These are phyloP conservation scores for Heliconius congener DNA, from an alignment of 1,140 invertebrate species.

Conservation along the genomic window DNA sequence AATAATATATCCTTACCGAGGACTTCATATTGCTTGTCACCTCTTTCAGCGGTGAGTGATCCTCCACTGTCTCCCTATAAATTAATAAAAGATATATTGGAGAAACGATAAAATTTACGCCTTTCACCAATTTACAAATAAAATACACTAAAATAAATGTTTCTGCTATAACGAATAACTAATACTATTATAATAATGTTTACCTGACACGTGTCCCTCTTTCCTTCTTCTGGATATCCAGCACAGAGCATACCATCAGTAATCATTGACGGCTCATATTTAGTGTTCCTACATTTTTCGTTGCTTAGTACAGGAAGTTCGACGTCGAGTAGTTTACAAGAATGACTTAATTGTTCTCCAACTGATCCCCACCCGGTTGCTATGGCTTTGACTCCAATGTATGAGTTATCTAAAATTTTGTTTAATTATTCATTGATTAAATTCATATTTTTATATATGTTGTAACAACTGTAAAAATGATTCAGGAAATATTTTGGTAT, in stretches of 20 bases:
- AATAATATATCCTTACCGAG: constrained; percentile 82
- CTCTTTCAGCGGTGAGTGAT: constrained; percentile 88
- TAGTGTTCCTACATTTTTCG: constrained; percentile 87
- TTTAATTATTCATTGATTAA: background rate
- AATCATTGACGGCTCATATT: constrained; percentile 89
- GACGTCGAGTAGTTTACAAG: constrained; percentile 90
- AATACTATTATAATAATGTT: no score
- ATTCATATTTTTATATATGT: no score
- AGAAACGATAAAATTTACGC: background rate
- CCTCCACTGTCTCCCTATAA: constrained; percentile 94
- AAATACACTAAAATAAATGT: no score
- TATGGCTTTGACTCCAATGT: constrained; percentile 86
- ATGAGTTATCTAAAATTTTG: constrained; percentile 83
- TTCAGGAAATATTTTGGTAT: no score
- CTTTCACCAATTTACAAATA: no score
- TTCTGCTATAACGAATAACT: no score
- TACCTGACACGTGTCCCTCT: constrained; percentile 91
- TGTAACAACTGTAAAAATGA: no score
- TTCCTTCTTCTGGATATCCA: constrained; percentile 87
- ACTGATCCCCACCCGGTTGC: constrained; percentile 93
- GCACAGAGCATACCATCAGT: constrained; percentile 93
- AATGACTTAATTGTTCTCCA: constrained; percentile 89
- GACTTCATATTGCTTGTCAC: constrained; percentile 87
- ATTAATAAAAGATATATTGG: background rate
- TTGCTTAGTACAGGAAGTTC: constrained; percentile 91